These are phyloP conservation scores for Hirtodrosophila alboralis DNA, from an alignment of 2,888 invertebrate genomes.

Conservation along the genomic window DNA sequence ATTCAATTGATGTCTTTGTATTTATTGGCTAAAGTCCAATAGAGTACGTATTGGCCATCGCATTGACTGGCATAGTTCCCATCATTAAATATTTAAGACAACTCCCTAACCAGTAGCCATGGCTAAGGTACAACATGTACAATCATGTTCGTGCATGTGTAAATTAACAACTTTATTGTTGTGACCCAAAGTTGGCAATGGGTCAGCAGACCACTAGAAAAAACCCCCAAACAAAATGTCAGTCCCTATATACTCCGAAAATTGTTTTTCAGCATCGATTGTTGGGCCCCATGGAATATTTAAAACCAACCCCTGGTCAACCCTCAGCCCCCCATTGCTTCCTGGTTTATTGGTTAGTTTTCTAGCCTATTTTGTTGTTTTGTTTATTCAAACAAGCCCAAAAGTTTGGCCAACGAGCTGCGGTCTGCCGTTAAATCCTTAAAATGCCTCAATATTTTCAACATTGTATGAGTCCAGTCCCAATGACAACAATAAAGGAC, in stretches of 20 bases:
- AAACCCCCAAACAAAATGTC: slow-evolving; percentile 16
- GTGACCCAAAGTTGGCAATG: slow-evolving; percentile 48
- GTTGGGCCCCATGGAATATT: slow-evolving; percentile 48
- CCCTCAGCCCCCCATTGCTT: slow-evolving; percentile 9
- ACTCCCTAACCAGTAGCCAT: slow-evolving; percentile 15
- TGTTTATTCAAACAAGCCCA: slow-evolving; percentile 68
- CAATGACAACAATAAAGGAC: slow-evolving; percentile 40
- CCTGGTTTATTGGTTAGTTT: slow-evolving; percentile 61
- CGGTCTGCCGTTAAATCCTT: slow-evolving; percentile 68
- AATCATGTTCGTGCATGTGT: slow-evolving; percentile 51
- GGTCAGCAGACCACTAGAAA: slow-evolving; percentile 32
- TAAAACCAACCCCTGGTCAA: slow-evolving; percentile 34
- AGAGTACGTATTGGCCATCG: slow-evolving; percentile 16
- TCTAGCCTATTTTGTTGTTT: slow-evolving; percentile 36
- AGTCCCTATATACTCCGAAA: slow-evolving; percentile 5
- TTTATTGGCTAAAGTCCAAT: slow-evolving; percentile 8
- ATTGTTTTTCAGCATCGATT: slow-evolving; percentile 44
- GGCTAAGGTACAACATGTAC: slow-evolving; percentile 4
- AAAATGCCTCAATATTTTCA: slow-evolving; percentile 69
- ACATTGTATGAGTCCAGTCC: slow-evolving; percentile 30
- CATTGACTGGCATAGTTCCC: slow-evolving; percentile 59
- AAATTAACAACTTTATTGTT: slow-evolving; percentile 71
- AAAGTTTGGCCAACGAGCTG: slow-evolving; percentile 47
- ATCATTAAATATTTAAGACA: slow-evolving; percentile 72
- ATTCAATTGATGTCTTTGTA: slow-evolving; percentile 12